Percentiles rank a stretch among this genome's conserved stretches.
These are phyloP conservation scores for Zosterops japonicus DNA, from an alignment of 2,113 vertebrate genomes.

Conservation along the genomic window DNA sequence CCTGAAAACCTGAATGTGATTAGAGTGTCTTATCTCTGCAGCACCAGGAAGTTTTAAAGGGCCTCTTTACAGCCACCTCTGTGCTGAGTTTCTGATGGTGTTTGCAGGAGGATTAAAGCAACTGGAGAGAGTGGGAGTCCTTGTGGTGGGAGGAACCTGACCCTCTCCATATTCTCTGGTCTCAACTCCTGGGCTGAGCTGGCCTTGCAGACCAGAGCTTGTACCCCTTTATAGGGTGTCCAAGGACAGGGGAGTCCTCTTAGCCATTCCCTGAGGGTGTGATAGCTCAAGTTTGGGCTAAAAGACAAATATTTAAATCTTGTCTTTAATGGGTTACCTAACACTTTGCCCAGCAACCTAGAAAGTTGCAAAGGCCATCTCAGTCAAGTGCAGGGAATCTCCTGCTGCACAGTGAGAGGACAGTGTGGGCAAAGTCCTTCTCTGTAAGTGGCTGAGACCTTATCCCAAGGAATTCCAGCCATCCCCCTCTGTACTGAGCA, in stretches of 20 bases:
- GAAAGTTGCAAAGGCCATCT: not conserved
- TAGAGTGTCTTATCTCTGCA: not conserved
- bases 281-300: not conserved
- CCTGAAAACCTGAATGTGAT: conserved; percentile 22
- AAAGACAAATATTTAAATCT: not conserved
- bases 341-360: not conserved
- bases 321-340: not conserved
- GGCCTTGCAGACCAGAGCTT: not conserved
- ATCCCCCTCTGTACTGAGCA: not conserved
- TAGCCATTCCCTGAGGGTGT: not conserved
- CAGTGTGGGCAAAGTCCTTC: not conserved
- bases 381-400: not conserved
- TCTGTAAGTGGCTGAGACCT: not conserved
- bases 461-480: not conserved
- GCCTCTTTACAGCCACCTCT: not conserved
- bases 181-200: not conserved
- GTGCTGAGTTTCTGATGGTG: not conserved
- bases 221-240: not conserved
- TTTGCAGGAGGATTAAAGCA: not conserved
- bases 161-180: not conserved
- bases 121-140: not conserved
- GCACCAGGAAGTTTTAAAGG: not conserved
- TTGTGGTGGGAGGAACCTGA: not conserved
- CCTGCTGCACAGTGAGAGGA: not conserved
- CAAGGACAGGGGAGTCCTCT: not conserved